Base-by-base conservation (phyloP, 2,888 invertebrate genomes). In the Crioceris asparagi region DNA sequence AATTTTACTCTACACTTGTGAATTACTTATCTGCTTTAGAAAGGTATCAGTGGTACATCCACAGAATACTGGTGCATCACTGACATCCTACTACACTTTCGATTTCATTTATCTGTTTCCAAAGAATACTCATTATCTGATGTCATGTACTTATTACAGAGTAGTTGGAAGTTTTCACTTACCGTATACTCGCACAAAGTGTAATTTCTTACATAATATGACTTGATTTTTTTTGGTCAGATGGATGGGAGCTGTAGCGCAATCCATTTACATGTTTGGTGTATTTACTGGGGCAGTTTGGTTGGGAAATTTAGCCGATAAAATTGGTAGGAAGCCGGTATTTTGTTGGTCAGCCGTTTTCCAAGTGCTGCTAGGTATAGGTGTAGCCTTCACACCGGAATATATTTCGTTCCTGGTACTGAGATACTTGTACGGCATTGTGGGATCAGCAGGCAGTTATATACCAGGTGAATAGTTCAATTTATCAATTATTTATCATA, bases 171-270 rank as follows among this genome's bases (percentile, higher is more conserved):
- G n/a, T n/a, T n/a, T n/a, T n/a, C n/a, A 25, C 12, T 23, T 33
- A 4, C 5, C 29, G 12, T 16, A 8, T 14, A 31, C n/a, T n/a
- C n/a, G n/a, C n/a, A n/a, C n/a, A n/a, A n/a, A n/a, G n/a, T n/a
- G n/a, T n/a, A n/a, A n/a, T n/a, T n/a, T n/a, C n/a, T 29, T 12
- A 4, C 4, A n/a, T 2, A 32, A 67, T 71, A n/a, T 34, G 25
- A 26, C 14, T 12, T 17, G 17, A 30, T 30, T 15, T 26, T 14
- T 30, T 23, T 43, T 35, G 41, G 69, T 84, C 45, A n/a, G n/a
- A n/a, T 88, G 86, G 86, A 79, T 79, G 76, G 82, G 83, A 2
- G 80, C 87, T 2, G 59, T 84, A 14, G 80, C 84, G 0, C 87
- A 88, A 57, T 77, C 82, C 3, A 57, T 71, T 29, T 83, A 79